Evolutionary conservation across 2,888 invertebrate genomes (phyloP).

Genomic region (Holacanthella duospinosa): DNA sequence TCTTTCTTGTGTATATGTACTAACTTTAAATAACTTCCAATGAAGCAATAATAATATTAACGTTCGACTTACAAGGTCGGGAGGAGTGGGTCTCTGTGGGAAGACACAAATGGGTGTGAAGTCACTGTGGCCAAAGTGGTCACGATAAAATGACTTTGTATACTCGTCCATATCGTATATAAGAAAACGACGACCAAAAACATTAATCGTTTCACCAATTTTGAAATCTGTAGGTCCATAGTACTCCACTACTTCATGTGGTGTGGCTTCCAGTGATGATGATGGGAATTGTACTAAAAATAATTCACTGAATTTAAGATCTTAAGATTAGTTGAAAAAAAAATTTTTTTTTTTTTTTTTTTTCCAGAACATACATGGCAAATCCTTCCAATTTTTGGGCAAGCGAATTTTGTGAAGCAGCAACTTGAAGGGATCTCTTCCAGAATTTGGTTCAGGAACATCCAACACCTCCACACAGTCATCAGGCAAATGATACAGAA

Average conservation of each 20-base stretch:
- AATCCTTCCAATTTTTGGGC: slow-evolving; percentile 59
- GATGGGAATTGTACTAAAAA: slow-evolving; percentile 52
- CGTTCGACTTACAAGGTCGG: slow-evolving; percentile 14
- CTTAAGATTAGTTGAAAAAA: background rate
- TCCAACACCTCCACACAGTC: slow-evolving; percentile 70
- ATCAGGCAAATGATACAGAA: slow-evolving; percentile 69
- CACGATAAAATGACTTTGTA: slow-evolving; percentile 63
- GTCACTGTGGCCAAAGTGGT: slow-evolving; percentile 44
- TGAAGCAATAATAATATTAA: too few relatives aligned
- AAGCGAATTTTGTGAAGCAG: slow-evolving; percentile 64
- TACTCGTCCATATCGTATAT: slow-evolving; percentile 69
- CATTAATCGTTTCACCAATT: slow-evolving; percentile 39
- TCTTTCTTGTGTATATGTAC: too few relatives aligned
- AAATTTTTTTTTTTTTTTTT: background rate
- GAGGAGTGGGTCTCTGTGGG: slow-evolving; percentile 19
- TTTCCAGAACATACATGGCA: slow-evolving; percentile 43
- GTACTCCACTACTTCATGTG: slow-evolving; percentile 62
- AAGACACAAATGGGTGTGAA: slow-evolving; percentile 41
- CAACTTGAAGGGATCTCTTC: slow-evolving; percentile 64
- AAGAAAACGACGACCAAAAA: slow-evolving; percentile 50
- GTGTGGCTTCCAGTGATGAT: slow-evolving; percentile 57
- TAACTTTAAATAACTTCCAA: too few relatives aligned
- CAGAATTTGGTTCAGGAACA: slow-evolving; percentile 58
- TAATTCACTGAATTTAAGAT: background rate
- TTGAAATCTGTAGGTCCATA: slow-evolving; percentile 64